Base-by-base conservation (phyloP, 2,888 invertebrate genomes). In the Drosophila rellima region DNA sequence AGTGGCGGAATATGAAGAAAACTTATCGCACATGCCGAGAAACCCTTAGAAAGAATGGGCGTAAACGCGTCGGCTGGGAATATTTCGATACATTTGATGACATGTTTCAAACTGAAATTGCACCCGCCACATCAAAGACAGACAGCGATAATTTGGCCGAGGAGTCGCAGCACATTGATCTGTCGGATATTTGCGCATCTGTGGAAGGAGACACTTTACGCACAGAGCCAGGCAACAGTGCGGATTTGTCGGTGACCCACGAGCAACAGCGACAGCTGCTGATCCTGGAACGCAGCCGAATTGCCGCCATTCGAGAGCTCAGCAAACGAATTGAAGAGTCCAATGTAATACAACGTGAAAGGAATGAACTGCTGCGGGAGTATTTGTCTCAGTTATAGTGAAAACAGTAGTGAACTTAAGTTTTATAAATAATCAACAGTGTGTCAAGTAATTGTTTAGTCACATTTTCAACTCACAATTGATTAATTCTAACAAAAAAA, bases 1-100 rank as follows among this genome's bases (percentile, higher is more conserved):
- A 82, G 31, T 80, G 72, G 77, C 83, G 80, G 13, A 80, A 80
- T 18, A 80, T 80, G 83, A 82, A 82, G 29, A 80, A 80, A 40
- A 80, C 79, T 2, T 79, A 82, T 31, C 76, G 79, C 8, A 82
- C 75, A 6, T 82, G 80, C 7, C 68, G 76, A 0, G 79, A 82
- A 8, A 52, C 82, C 0, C 37, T 82, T 2, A 50, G 42, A 1
- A 75, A 71, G 8, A 75, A 62, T 6, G 72, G 76, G 15, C 82
- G 79, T 17, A 80, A 75, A 29, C 65, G 82, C 1, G 72, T 69
- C 0, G 72, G 40, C 11, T 79, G 82, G 82, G 80, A 82, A 40
- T 72, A 79, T 33, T 79, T 72, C 15, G 80, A 82, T 2, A 61
- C 55, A 5, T 79, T 79, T 13, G 66, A 79, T 5, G 72, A 79